phyloP scores from a whole-genome alignment of 2,888 invertebrate species.

The Dynastes maya region DNA sequence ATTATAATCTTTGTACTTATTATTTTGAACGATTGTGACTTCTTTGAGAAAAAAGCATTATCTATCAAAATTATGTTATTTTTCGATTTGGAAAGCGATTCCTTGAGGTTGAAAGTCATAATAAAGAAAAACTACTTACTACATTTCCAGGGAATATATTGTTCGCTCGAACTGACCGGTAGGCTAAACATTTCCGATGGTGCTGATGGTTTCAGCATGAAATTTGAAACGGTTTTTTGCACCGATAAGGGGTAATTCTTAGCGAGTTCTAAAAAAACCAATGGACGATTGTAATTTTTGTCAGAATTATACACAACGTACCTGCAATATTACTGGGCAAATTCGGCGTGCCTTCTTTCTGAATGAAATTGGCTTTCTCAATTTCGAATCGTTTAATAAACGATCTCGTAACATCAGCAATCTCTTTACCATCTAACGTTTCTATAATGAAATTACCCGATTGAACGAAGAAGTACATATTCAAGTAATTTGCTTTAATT shows the following conservation, averaged over 20 bases:
- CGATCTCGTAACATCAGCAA: conserved; percentile 74
- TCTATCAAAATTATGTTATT: too few relatives aligned
- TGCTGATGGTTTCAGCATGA: conserved; percentile 59
- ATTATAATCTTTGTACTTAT: too few relatives aligned
- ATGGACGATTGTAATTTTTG: background rate
- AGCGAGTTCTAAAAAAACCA: conserved; percentile 62
- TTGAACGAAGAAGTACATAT: background rate
- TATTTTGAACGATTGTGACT: too few relatives aligned
- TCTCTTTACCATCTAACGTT: conserved; percentile 74
- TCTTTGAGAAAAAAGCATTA: too few relatives aligned
- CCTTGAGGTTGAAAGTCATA: too few relatives aligned
- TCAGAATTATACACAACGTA: background rate
- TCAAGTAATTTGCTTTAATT: background rate
- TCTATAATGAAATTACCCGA: conserved; percentile 67
- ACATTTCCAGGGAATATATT: conserved; percentile 55
- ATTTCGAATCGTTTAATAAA: conserved; percentile 79
- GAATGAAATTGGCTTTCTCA: conserved; percentile 65
- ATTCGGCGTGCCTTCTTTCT: background rate
- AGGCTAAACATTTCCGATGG: background rate
- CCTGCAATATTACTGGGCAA: conserved; percentile 31
- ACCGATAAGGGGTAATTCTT: conserved; percentile 64
- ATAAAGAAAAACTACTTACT: conserved; percentile 45
- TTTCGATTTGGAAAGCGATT: too few relatives aligned
- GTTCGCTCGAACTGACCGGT: conserved; percentile 18
- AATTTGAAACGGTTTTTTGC: conserved; percentile 67